Conservation (phyloP, 2,888 invertebrate species). For the Bombylius discolor region DNA sequence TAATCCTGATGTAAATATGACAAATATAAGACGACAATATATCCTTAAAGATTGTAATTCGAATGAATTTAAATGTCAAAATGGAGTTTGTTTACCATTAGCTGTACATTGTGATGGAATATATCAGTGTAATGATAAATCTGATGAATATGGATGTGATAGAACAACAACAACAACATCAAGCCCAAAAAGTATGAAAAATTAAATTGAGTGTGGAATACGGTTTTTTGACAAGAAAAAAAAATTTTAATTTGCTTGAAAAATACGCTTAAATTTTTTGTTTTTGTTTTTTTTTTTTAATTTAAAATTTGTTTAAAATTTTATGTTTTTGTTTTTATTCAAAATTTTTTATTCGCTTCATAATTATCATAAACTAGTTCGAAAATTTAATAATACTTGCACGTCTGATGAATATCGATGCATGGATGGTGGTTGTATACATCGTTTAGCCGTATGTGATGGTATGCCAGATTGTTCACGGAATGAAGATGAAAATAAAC, state of each 20-base stretch:
- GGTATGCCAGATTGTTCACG: slow-evolving; percentile 64
- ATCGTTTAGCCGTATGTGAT: slow-evolving; percentile 67
- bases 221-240: no score
- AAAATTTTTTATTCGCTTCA: no score
- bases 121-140: slow-evolving; percentile 46
- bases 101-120: slow-evolving; percentile 42
- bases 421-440: slow-evolving; percentile 50
- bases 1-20: no score
- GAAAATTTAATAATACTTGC: slow-evolving; percentile 4
- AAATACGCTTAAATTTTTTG: no score
- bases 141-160: slow-evolving; percentile 43
- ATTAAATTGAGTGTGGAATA: no score
- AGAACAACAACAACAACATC: not conserved
- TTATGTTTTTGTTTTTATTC: no score
- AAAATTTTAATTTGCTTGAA: no score
- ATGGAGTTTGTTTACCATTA: slow-evolving; percentile 45
- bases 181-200: slow-evolving; percentile 9
- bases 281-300: no score
- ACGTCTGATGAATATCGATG: slow-evolving; percentile 46
- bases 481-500: slow-evolving; percentile 43
- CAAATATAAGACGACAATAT: no score
- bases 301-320: no score
- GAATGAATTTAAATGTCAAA: slow-evolving; percentile 47
- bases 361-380: no score
- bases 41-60: slow-evolving; percentile 32